Conservation (phyloP, 2,797 vertebrate species). For the Anableps anableps region DNA sequence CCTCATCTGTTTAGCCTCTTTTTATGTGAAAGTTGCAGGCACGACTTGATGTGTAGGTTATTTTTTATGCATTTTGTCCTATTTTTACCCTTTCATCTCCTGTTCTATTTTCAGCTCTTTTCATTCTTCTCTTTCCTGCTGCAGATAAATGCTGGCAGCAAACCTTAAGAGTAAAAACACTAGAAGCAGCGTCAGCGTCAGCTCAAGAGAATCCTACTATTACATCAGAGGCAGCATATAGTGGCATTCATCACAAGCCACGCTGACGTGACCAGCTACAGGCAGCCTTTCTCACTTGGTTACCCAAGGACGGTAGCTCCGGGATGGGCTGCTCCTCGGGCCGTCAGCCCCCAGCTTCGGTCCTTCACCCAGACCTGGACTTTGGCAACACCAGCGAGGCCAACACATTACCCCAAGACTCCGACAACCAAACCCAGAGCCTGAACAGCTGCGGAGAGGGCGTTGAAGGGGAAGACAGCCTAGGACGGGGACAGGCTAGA, state of each 20-base stretch:
- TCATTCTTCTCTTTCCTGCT: conserved; percentile 42
- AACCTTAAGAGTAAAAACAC: conserved; percentile 30
- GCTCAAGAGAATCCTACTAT: conserved; percentile 37
- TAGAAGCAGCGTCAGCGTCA: conserved; percentile 7
- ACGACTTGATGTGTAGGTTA: conserved; percentile 13
- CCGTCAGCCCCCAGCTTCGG: conserved; percentile 80
- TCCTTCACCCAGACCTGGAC: conserved; percentile 74
- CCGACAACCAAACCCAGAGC: conserved; percentile 61
- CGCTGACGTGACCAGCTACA: conserved; percentile 16
- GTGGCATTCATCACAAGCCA: conserved; percentile 15
- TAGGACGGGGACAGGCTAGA: conserved; percentile 45
- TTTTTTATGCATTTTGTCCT: conserved; percentile 12
- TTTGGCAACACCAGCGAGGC: conserved; percentile 57
- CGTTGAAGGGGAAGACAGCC: conserved; percentile 38
- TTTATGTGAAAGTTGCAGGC: conserved; percentile 24
- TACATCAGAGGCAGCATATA: conserved; percentile 29
- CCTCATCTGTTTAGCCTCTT: not conserved
- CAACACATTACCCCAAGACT: conserved; percentile 67
- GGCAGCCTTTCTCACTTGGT: conserved; percentile 5
- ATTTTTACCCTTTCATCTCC: conserved; percentile 24
- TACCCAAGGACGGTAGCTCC: conserved; percentile 42
- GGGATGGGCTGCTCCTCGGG: conserved; percentile 90
- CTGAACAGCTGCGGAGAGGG: conserved; percentile 46
- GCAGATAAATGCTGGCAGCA: conserved; percentile 66
- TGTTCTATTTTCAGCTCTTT: conserved; percentile 38